A percentile compares a stretch with the other conserved stretches of the same genome.
Conservation (phyloP, 2,113 vertebrate species). For the Podarcis cretensis region DNA sequence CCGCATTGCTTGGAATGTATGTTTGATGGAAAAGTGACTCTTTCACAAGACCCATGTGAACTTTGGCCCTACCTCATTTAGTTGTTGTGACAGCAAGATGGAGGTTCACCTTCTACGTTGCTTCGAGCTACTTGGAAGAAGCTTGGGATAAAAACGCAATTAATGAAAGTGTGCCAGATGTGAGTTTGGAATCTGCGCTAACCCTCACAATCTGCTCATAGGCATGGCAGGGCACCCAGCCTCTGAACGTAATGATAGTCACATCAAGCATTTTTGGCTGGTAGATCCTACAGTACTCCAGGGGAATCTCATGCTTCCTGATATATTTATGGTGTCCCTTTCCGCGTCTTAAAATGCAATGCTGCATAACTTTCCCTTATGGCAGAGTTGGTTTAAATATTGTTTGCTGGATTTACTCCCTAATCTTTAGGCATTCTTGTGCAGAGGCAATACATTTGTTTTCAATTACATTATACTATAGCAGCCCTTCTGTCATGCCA, state of each 20-base stretch:
- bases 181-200: background rate
- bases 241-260: background rate
- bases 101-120: background rate
- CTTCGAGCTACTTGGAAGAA: background rate
- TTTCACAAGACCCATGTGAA: too few species aligned
- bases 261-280: background rate
- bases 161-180: background rate
- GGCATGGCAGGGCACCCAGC: background rate
- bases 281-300: background rate
- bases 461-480: background rate
- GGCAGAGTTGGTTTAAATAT: background rate
- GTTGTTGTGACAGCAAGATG: background rate
- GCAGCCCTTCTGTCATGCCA: constrained; percentile 45
- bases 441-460: constrained; percentile 23
- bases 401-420: constrained; percentile 6
- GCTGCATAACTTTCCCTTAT: background rate
- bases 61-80: too few species aligned
- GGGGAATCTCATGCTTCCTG: background rate
- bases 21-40: too few species aligned
- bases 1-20: too few species aligned
- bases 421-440: constrained; percentile 31
- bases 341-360: background rate
- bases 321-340: background rate
- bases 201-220: background rate
- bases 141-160: background rate